A percentile compares a stretch with the other conserved stretches of the same genome.
phyloP scores from a whole-genome alignment of 37 sponge, comb jelly and placozoan genomes.

The Aplysina aerophoba region DNA sequence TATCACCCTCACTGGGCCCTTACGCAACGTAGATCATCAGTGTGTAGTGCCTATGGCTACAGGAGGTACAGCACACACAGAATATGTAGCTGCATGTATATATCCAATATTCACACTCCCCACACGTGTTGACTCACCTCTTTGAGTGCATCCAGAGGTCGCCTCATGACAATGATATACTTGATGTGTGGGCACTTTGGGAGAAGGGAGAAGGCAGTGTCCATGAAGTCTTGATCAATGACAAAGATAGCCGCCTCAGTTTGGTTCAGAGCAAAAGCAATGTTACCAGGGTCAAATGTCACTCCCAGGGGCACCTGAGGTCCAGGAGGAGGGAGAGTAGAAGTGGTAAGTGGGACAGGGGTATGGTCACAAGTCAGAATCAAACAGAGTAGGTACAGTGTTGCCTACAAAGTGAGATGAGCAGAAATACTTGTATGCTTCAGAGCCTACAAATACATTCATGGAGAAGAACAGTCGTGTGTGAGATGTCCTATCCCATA shows the following conservation, averaged over 20 bases:
- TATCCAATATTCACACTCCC: no score
- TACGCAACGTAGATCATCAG: no score
- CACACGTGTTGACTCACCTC: not conserved
- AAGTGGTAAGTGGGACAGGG: not conserved
- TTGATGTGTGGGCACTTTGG: slow-evolving; percentile 13
- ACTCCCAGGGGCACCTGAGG: slow-evolving; percentile 35
- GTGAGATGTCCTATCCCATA: no score
- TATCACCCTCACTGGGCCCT: no score
- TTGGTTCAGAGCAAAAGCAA: slow-evolving; percentile 44
- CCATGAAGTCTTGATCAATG: not conserved
- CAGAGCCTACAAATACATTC: no score
- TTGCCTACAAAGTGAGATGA: no score
- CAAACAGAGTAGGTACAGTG: no score
- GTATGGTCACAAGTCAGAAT: not conserved
- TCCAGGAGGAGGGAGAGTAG: not conserved
- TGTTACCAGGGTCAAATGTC: slow-evolving; percentile 29
- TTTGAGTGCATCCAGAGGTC: not conserved
- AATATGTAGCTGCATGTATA: no score
- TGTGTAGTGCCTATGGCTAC: no score
- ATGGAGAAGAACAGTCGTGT: no score
- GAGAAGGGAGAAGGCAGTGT: not conserved
- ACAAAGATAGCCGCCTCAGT: slow-evolving; percentile 40
- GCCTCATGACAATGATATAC: slow-evolving; percentile 37
- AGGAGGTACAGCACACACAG: no score
- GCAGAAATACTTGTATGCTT: no score